Evolutionary conservation across 2,113 vertebrate genomes (phyloP), one percentile per base, ranked within the genome.

Genomic region (Petrocephalus zakoni): DNA sequence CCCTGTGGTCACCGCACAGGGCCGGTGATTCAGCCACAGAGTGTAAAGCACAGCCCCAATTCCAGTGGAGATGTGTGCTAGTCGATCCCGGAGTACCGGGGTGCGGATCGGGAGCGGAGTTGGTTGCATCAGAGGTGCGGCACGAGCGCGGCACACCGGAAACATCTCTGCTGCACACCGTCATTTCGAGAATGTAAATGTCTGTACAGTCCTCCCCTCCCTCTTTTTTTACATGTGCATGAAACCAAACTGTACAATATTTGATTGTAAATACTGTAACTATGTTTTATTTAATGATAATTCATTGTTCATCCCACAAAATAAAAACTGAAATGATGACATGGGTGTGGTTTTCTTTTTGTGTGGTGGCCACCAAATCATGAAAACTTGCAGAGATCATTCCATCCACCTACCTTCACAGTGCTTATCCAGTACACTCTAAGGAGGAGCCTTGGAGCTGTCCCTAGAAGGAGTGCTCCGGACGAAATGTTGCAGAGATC

Each of bases 181-280:
- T 94, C 75, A 90, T 95, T 93, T 92, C 92, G 90, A 89, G 75
- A 93, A 91, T 95, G 94, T 94, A 95, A 91, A 94, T 93, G 88
- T 93, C 87, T 95, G 93, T 94, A 95, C 88, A 93, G 89, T 75
- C 88, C 89, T 75, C n/a, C 88, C 84, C 47, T 90, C 91, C 92
- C 88, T 87, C 88, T 92, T 90, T 89, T 91, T 92, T 91, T 89
- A 53, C 89, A 87, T 72, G 89, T 95, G 94, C 94, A 94, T 95
- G 95, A 91, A 92, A 93, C 87, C 90, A 93, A 94, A 92, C 92
- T 95, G 94, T 95, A 94, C 93, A 91, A 93, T 92, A 92, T 85
- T 87, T 91, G 87, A 87, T 83, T 95, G 95, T 96, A 95, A 92
- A 95, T 95, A 94, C 64, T 95, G 94, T 96, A 95, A 93, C 89